phyloP scores from a whole-genome alignment of 2,797 vertebrate genomes.

The Brachyrhaphis roseni region DNA sequence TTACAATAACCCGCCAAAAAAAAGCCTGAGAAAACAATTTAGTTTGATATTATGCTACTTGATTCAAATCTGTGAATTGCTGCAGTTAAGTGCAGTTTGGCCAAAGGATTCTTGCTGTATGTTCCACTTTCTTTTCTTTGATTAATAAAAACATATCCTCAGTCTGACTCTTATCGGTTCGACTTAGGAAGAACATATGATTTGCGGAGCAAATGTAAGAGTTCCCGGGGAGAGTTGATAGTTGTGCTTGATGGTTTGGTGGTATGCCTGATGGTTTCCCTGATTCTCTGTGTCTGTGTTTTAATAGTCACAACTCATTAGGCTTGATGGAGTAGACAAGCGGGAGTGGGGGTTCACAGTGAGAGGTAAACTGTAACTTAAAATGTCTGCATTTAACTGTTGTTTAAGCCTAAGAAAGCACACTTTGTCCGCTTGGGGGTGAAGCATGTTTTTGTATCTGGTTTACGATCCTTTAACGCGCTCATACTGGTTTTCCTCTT shows the following conservation, averaged over 20 bases:
- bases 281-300: conserved; percentile 29
- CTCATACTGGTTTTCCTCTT: neutral
- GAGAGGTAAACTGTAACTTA: conserved; percentile 40
- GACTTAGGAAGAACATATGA: neutral
- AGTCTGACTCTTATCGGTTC: neutral
- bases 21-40: neutral
- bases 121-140: neutral
- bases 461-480: neutral
- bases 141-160: neutral
- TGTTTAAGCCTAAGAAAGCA: conserved; percentile 24
- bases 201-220: neutral
- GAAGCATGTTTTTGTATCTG: neutral
- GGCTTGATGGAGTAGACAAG: conserved; percentile 54
- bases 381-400: conserved; percentile 27
- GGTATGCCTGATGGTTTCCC: conserved; percentile 1
- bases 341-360: conserved; percentile 41
- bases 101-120: neutral
- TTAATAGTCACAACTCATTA: conserved; percentile 64
- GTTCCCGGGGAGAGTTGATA: neutral
- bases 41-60: neutral
- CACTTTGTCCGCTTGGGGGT: neutral
- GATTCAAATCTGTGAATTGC: neutral
- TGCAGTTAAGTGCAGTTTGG: neutral
- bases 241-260: conserved; percentile 24
- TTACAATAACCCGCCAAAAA: too few relatives aligned